Evolutionary conservation across 2,888 invertebrate genomes (phyloP).

Genomic region (Rapana venosa): DNA sequence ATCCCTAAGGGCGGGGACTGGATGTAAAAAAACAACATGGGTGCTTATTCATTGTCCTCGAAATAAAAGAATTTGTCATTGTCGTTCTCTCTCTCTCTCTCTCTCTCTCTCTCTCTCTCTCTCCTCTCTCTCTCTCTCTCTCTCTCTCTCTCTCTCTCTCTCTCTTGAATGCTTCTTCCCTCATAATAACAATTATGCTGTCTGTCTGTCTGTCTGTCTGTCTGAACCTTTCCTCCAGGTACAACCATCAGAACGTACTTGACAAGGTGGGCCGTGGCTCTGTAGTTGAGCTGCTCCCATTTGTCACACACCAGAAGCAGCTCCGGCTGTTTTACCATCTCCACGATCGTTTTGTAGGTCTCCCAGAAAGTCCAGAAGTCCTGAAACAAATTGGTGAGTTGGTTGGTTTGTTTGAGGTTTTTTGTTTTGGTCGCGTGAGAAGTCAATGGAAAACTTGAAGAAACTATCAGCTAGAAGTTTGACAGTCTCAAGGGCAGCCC

Average conservation of each 20-base stretch:
- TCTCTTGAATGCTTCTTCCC: too few relatives aligned
- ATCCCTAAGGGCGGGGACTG: too few relatives aligned
- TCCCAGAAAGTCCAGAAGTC: conserved; percentile 77
- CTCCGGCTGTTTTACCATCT: conserved; percentile 73
- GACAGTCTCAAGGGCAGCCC: too few relatives aligned
- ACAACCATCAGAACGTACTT: conserved; percentile 59
- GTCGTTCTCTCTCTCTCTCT: too few relatives aligned
- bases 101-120: neutral
- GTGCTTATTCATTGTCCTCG: too few relatives aligned
- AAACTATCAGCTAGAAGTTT: neutral
- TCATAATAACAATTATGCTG: too few relatives aligned
- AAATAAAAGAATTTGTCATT: too few relatives aligned
- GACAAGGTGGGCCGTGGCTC: conserved; percentile 75
- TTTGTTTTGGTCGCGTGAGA: neutral
- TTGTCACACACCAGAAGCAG: conserved; percentile 75
- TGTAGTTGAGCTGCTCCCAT: conserved; percentile 76
- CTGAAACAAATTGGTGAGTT: too few relatives aligned
- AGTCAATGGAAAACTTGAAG: neutral
- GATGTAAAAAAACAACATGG: too few relatives aligned
- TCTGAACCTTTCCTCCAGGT: neutral
- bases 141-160: neutral
- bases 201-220: too few relatives aligned
- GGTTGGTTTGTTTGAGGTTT: too few relatives aligned
- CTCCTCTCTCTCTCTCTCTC: neutral
- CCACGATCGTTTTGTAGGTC: conserved; percentile 71